Base-by-base conservation (phyloP, 2,797 vertebrate species). In the Parambassis ranga region DNA sequence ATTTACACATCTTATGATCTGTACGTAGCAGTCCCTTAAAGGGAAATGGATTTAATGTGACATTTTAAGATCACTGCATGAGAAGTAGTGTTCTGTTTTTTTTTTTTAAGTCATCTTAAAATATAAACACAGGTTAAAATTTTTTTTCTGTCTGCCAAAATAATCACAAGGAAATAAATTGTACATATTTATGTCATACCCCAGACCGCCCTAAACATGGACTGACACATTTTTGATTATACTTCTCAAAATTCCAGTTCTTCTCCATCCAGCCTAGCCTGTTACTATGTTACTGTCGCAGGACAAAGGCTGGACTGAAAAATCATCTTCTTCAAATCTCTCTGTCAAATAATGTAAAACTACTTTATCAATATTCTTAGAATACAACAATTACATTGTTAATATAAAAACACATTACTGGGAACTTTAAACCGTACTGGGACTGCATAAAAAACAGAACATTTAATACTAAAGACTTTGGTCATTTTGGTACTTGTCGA, bases 11-110 rank as follows among this genome's bases (percentile, higher is more conserved):
- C 62, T 75, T 32, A 43, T 18, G 38, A 56, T 43, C 55, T 58
- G 48, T 52, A 65, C 39, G 81, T 38, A 59, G 67, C 14, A 3
- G 26, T 46, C 15, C 48, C 48, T 50, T 57, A 36, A 41, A 53
- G 20, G 70, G 65, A 77, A 49, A 39, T 16, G 66, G 50, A 79
- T 73, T 63, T 55, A 71, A 53, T 71, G 52, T 84, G 77, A 81
- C 75, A 79, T 82, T 82, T 81, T 82, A 64, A 79, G 75, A 81
- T 52, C 67, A 72, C 50, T 10, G 26, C 18, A 6, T 74, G 43
- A 65, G 31, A 65, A 51, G 48, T 24, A 19, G 27, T 18, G 24
- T 44, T 55, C 55, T 22, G 5, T 20, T 26, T 51, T 74, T 70
- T 22, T 1, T 52, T 52, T 60, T 13, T 44, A 52, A 62, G 31